phyloP scores from a whole-genome alignment of 2,888 invertebrate species.

The Atherix ibis region DNA sequence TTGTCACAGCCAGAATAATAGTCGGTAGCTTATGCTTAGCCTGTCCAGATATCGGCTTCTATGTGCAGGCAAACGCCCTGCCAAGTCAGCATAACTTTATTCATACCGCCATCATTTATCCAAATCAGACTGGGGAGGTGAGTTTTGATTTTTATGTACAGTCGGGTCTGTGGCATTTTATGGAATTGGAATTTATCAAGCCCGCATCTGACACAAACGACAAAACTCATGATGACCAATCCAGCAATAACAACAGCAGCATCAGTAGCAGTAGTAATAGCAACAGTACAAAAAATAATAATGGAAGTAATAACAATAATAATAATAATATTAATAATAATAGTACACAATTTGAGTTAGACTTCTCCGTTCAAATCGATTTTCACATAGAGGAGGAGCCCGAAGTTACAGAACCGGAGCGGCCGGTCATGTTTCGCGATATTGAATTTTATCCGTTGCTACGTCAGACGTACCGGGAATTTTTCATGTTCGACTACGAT shows the following conservation, averaged over 20 bases:
- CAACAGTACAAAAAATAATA: constrained; percentile 4
- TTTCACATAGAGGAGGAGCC: constrained; percentile 14
- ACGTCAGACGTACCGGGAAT: constrained; percentile 51
- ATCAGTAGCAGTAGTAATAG: constrained; percentile 2
- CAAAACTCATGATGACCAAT: constrained; percentile 7
- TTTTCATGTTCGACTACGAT: constrained; percentile 62
- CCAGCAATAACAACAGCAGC: constrained; percentile 2
- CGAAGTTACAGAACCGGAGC: constrained; percentile 14
- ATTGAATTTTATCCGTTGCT: constrained; percentile 31
- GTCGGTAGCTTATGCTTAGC: constrained; percentile 31
- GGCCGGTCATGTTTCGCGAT: constrained; percentile 18
- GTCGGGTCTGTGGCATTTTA: constrained; percentile 44
- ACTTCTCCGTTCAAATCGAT: constrained; percentile 22
- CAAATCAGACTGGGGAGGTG: constrained; percentile 30
- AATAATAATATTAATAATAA: constrained; percentile 2
- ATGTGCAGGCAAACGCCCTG: constrained; percentile 37
- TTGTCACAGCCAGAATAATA: constrained; percentile 23
- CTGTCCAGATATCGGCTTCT: constrained; percentile 32
- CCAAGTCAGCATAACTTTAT: constrained; percentile 38
- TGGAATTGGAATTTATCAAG: constrained; percentile 29
- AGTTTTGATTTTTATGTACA: constrained; percentile 38
- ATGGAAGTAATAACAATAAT: constrained; percentile 1
- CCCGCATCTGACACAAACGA: constrained; percentile 9
- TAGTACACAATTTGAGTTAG: constrained; percentile 14
- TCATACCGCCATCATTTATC: constrained; percentile 35